Conservation (phyloP, 2,888 invertebrate genomes). For the Reticulitermes lucifugus region DNA sequence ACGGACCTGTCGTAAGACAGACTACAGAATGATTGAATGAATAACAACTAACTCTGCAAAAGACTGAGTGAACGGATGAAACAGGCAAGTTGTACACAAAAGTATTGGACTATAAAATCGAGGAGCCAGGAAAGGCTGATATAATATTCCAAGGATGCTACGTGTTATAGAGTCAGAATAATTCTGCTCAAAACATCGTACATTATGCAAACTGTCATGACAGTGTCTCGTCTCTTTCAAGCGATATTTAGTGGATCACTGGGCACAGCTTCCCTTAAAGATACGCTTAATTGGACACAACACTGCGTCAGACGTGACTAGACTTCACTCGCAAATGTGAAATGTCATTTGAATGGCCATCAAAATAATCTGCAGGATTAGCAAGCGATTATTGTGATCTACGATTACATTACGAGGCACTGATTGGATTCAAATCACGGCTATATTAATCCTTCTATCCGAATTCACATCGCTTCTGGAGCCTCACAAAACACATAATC, state of each 20-base stretch:
- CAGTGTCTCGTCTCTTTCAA: not conserved
- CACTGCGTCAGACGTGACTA: not conserved
- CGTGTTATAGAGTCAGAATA: no score
- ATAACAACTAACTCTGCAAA: no score
- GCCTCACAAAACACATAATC: not conserved
- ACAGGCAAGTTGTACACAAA: no score
- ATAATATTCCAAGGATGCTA: no score
- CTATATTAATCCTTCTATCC: not conserved
- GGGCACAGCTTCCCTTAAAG: not conserved
- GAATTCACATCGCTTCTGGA: not conserved
- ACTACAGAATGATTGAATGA: no score
- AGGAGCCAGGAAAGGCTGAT: no score
- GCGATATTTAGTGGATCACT: not conserved
- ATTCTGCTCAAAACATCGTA: no score
- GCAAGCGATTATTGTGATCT: not conserved
- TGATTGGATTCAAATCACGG: not conserved
- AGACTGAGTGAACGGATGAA: no score
- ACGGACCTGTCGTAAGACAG: no score
- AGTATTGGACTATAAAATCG: no score
- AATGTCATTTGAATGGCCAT: conserved; percentile 22
- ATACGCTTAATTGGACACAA: conserved; percentile 17
- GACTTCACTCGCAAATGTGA: conserved; percentile 23
- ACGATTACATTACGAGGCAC: no score
- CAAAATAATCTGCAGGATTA: conserved; percentile 14
- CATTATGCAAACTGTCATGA: no score